Evolutionary conservation across 2,113 vertebrate genomes (phyloP), one percentile per base, ranked within the genome.

Genomic region (Isurus oxyrinchus): DNA sequence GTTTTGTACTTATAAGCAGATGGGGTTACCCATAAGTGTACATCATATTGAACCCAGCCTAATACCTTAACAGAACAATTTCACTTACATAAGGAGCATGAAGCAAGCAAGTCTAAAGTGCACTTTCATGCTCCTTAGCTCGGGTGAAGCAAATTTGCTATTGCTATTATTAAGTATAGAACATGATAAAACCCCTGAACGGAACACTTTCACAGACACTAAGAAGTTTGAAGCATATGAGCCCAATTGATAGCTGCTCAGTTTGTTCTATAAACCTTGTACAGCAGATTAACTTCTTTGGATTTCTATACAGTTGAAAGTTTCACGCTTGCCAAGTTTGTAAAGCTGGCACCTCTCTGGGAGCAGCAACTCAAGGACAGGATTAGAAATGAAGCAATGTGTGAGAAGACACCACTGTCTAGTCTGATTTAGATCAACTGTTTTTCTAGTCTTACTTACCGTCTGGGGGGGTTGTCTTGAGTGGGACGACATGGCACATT

Each of bases 361-460:
- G 61, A 40, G 27, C 87, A 90, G 87, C 27, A 90, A 90, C 23
- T 66, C 14, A 16, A 25, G 55, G 88, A 6, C 57, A n/a, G 88
- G 57, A n/a, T 61, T 93, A 19, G 88, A 63, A 94, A 63, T 94
- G 35, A 44, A 94, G 90, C 59, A 94, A 94, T 63, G 90, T n/a
- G n/a, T 63, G 90, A 35, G 90, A 94, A 94, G 90, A 94, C 90
- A 94, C 90, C 90, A 44, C 90, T 94, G 90, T 94, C 90, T 94
- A 40, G 90, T 94, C 90, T 94, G 90, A 94, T 94, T 94, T 94
- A 94, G 90, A 94, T 66, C 90, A 63, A 63, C 59, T 94, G 90
- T 94, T 94, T 94, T 94, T 94, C 90, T 94, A 94, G 90, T 66
- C 59, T 94, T 94, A 63, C n/a, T 94, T 94, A 94, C 59, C 21